phyloP scores from a whole-genome alignment of 2,113 vertebrate species.

The Callocephalon fimbriatum region DNA sequence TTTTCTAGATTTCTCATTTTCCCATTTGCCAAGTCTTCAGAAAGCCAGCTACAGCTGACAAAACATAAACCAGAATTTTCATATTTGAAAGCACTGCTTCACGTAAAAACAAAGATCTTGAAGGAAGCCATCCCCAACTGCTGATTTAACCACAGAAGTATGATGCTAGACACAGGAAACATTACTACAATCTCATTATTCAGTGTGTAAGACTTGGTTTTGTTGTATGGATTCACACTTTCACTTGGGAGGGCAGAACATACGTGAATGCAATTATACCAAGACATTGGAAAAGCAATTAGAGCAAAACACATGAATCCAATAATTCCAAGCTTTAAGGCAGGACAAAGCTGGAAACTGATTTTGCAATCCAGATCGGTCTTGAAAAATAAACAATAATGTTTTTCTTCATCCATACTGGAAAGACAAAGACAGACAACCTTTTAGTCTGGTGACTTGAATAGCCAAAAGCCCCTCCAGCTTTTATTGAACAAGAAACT shows the following conservation, averaged over 20 bases:
- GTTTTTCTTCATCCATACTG: neutral
- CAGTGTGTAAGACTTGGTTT: neutral
- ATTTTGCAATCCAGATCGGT: neutral
- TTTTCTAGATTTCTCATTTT: neutral
- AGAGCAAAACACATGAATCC: neutral
- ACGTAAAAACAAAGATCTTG: neutral
- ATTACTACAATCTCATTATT: neutral
- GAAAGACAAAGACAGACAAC: neutral
- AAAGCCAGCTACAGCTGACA: neutral
- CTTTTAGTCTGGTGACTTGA: neutral
- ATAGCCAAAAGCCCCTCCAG: rapidly evolving
- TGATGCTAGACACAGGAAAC: neutral
- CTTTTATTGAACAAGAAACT: neutral
- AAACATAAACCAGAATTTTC: neutral
- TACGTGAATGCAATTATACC: neutral
- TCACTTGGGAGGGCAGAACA: neutral
- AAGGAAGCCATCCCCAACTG: neutral
- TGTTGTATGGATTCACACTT: neutral
- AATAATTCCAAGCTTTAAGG: neutral
- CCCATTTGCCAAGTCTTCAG: neutral
- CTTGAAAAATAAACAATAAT: neutral
- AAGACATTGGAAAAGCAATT: neutral
- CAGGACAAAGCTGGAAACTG: neutral
- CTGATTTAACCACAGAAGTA: neutral
- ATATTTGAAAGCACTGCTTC: neutral